Evolutionary conservation across 1,140 invertebrate species (phyloP).

Genomic region (Frieseomelitta varia): DNA sequence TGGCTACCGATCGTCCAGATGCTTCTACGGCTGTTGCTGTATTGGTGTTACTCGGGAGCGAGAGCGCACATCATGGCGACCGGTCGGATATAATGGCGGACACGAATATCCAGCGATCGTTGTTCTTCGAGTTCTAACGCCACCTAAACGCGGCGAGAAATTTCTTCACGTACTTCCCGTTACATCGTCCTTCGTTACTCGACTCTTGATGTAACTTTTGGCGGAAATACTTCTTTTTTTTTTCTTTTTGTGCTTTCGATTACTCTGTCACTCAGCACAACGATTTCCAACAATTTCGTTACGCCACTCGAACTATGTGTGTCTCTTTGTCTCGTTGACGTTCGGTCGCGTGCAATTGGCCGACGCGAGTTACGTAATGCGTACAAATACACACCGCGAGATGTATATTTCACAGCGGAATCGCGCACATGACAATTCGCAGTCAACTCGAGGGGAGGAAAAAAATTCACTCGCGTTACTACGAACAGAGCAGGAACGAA

Average conservation of each 20-base stretch:
- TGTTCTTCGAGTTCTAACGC: neutral
- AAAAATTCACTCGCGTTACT: neutral
- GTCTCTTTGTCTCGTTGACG: neutral
- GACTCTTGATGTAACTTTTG: too few species aligned
- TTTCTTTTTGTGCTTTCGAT: too few species aligned
- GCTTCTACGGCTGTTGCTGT: neutral
- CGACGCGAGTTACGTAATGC: neutral
- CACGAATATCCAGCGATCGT: neutral
- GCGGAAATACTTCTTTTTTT: too few species aligned
- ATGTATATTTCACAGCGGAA: neutral
- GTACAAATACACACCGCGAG: too few species aligned
- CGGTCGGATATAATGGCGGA: neutral
- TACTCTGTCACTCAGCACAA: too few species aligned
- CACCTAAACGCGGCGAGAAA: too few species aligned
- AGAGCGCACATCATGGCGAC: conserved; percentile 38
- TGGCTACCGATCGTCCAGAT: conserved; percentile 1
- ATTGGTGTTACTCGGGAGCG: neutral
- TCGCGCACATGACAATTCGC: too few species aligned
- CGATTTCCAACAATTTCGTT: too few species aligned
- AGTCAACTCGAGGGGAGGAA: too few species aligned
- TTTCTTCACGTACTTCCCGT: too few species aligned
- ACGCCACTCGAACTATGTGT: too few species aligned
- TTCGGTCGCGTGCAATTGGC: neutral
- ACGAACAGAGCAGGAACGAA: neutral
- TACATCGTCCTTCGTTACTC: too few species aligned